Evolutionary conservation across 2,113 vertebrate species (phyloP), one percentile per base, ranked within the genome.

Genomic region (Corythornis vintsioides): DNA sequence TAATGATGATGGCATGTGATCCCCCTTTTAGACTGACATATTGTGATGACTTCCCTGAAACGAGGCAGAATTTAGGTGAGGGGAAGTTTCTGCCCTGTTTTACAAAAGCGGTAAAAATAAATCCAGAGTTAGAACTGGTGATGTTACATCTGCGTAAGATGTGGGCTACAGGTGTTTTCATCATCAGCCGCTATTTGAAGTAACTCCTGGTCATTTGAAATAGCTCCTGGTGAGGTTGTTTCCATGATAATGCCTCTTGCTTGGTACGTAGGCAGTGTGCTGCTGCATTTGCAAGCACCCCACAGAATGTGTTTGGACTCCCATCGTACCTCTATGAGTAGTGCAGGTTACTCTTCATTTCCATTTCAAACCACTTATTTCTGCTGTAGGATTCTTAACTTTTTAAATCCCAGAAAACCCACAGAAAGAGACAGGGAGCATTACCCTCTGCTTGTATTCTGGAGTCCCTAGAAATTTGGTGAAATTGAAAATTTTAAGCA

Each of bases 11-110:
- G 11, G 80, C 2, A 10, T 87, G 90, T 35, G 87, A 83, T 81
- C 93, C 91, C 88, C 80, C 53, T 94, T 86, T 82, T 67, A 87
- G 73, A 15, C 67, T 89, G 88, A 88, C 90, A 70, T 72, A 43
- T 74, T 73, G 91, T 18, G 0, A 7, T 53, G 61, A 73, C 65
- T 88, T n/a, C 57, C 70, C 85, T 38, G 45, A 26, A 57, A 80
- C 2, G 28, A 89, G 86, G 93, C 52, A 65, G 76, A 53, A 77
- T n/a, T 72, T 24, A 13, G 64, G 64, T 1, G 0, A 66, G 75
- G 69, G 64, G 43, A 89, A 16, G 16, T 21, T 85, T 92, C 78
- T 15, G 4, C 73, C 73, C 48, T 47, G 18, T 92, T 90, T 77
- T 60, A 79, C 47, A 59, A 24, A 69, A 42, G 40, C 0, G 2